Base-by-base conservation (phyloP, 2,888 invertebrate species). In the Pomacea canaliculata region DNA sequence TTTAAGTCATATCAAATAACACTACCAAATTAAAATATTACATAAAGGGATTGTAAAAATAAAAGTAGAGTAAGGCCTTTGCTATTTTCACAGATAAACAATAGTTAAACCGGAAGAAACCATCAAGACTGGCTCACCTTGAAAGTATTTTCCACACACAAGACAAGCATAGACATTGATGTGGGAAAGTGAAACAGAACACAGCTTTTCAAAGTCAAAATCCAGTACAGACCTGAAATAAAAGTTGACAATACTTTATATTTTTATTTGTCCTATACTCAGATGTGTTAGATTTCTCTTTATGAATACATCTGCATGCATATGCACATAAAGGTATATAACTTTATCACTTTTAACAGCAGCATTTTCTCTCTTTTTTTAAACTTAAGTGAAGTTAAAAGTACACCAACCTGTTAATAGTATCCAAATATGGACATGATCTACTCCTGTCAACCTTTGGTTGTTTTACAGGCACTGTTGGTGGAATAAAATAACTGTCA, bases 101-200 rank as follows among this genome's bases (percentile, higher is more conserved):
- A 27, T 8, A 18, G 19, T 9, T 63, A 63, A 63, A 63, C 9
- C 19, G 18, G 18, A 23, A 23, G 23, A 23, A 23, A 27, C 63
- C 8, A 18, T 27, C 9, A 63, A 63, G 63, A 63, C 10, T 63
- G 60, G n/a, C 48, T 68, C 84, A 92, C 92, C 93, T 92, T 94
- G 94, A 89, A 99, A 99, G 90, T 99, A 99, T 92, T 99, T 99
- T 37, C 99, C 99, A 91, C 99, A 99, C 1, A 99, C 97, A 78
- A 99, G 93, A 89, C 99, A 99, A 12, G 99, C 99, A 91, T 99
- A 99, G 59, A 99, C 99, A 93, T 99, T 99, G 85, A 99, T 97
- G 87, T 99, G 94, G 0, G 99, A 99, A 80, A 99, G 91, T 0
- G 99, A 99, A 62, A 99, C 96, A 0, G 99, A 99, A 90, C 99